A percentile compares a stretch with the other conserved stretches of the same genome.
These are phyloP conservation scores for Gymnodraco acuticeps DNA, from an alignment of 2,797 vertebrate species.

Conservation along the genomic window DNA sequence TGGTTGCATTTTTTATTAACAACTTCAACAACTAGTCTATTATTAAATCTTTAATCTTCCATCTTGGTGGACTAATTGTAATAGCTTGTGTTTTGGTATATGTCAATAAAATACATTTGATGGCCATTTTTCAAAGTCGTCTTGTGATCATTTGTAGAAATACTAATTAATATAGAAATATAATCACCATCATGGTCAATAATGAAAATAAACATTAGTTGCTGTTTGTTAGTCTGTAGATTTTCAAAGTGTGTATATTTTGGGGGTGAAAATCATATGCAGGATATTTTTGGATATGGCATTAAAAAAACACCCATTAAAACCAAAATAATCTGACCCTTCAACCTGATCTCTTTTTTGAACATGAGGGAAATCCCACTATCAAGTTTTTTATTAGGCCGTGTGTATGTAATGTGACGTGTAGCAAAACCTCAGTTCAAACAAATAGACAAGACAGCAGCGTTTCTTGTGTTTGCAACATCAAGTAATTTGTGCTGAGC, in stretches of 20 bases:
- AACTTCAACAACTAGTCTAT: no score
- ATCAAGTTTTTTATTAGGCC: background rate
- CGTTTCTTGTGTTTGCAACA: background rate
- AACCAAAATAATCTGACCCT: background rate
- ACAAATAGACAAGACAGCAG: background rate
- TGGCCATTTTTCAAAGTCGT: background rate
- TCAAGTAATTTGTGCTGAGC: slow-evolving; percentile 52
- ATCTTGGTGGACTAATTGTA: background rate
- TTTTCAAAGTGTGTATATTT: background rate
- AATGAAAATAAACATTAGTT: background rate
- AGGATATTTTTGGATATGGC: background rate
- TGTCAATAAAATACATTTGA: background rate
- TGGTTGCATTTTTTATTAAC: no score
- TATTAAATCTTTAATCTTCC: background rate
- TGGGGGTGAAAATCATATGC: background rate
- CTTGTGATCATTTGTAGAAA: background rate
- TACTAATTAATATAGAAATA: background rate
- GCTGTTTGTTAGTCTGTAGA: background rate
- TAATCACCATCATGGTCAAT: background rate
- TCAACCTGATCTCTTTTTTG: no score
- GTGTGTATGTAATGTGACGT: slow-evolving; percentile 1
- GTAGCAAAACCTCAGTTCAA: background rate
- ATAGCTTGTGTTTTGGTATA: background rate
- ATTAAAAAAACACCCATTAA: background rate
- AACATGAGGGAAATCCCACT: background rate